Evolutionary conservation across 92 coral and sea anemone species (phyloP).

Genomic region (Phenganax stokvisi): DNA sequence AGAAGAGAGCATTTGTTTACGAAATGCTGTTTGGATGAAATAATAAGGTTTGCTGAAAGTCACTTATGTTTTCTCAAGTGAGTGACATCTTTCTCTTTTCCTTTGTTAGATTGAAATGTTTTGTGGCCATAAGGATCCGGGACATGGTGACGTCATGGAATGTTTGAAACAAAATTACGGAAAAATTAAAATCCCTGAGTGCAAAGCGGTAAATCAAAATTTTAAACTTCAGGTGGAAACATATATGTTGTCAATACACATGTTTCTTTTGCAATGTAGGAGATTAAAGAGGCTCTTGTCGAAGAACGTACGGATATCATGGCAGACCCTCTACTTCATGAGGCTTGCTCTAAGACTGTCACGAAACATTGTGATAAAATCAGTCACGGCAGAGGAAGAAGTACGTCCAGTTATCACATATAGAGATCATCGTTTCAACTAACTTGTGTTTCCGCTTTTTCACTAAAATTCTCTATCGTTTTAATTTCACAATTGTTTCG

Average conservation of each 20-base stretch:
- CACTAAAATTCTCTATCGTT: too few species aligned
- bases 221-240: background rate
- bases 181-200: slow-evolving; percentile 19
- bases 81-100: background rate
- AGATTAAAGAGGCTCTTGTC: slow-evolving; percentile 61
- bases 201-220: slow-evolving; percentile 33
- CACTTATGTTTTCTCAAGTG: too few species aligned
- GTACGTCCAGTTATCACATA: slow-evolving; percentile 27
- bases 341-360: slow-evolving; percentile 64
- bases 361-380: slow-evolving; percentile 59
- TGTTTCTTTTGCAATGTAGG: slow-evolving; percentile 47
- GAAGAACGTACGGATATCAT: slow-evolving; percentile 79
- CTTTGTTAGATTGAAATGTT: slow-evolving; percentile 43
- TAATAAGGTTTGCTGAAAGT: too few species aligned
- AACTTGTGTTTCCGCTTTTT: too few species aligned
- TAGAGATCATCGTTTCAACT: too few species aligned
- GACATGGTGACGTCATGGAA: slow-evolving; percentile 65
- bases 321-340: slow-evolving; percentile 69
- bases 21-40: too few species aligned
- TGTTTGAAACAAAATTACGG: slow-evolving; percentile 58
- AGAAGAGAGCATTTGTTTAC: too few species aligned
- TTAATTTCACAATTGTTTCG: too few species aligned
- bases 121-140: slow-evolving; percentile 51
- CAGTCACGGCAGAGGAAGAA: slow-evolving; percentile 71
- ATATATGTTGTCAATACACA: background rate